Conservation (phyloP, 2,797 vertebrate genomes). For the Poecile montanus region DNA sequence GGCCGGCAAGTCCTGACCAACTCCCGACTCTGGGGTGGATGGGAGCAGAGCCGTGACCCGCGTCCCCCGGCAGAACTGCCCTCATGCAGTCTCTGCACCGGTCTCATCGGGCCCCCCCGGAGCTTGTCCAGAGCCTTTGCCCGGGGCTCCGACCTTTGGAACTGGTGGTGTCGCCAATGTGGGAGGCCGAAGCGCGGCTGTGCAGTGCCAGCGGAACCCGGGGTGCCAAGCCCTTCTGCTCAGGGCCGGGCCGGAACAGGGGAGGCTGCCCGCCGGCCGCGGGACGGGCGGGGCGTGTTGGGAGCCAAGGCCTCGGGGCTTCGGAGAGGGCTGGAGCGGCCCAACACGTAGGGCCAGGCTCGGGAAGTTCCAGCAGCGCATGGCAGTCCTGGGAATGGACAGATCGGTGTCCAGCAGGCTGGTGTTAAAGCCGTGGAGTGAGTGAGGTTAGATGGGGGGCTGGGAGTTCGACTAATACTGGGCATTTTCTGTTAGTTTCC, state of each 20-base stretch:
- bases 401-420: not conserved
- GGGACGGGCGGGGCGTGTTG: too few species aligned
- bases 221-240: accelerated
- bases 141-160: not conserved
- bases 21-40: not conserved
- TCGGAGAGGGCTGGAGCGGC: too few species aligned
- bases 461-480: not conserved
- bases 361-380: accelerated
- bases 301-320: too few species aligned
- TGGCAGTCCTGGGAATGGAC: not conserved
- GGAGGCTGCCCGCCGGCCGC: not conserved
- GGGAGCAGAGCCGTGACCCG: not conserved
- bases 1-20: not conserved
- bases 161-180: accelerated
- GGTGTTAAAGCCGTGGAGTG: too few species aligned
- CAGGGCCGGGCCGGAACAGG: not conserved
- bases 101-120: too few species aligned
- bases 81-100: too few species aligned
- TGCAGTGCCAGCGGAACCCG: not conserved
- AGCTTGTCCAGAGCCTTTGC: not conserved
- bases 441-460: not conserved
- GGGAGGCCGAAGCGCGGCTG: not conserved
- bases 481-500: not conserved
- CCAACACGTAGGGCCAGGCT: not conserved
- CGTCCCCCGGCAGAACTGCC: accelerated